A percentile compares a stretch with the other conserved stretches of the same genome.
phyloP scores from a whole-genome alignment of 2,797 vertebrate species.

The Carcharodon carcharias region DNA sequence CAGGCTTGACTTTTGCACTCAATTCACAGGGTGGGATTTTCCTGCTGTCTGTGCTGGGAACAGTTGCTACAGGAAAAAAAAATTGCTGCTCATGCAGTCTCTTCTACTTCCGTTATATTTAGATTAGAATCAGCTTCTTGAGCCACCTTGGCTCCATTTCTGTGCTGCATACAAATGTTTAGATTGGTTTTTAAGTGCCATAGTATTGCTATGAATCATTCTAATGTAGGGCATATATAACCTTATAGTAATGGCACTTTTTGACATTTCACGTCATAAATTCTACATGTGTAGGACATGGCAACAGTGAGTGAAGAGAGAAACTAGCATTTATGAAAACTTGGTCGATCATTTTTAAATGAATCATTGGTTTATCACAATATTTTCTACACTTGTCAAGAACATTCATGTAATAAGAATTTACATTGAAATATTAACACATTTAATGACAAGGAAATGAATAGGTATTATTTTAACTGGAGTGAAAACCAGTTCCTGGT shows the following conservation, averaged over 20 bases:
- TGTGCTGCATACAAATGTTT: background rate
- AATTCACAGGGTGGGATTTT: background rate
- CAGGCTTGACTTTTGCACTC: too few relatives aligned
- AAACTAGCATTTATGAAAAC: background rate
- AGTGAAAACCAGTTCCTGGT: background rate
- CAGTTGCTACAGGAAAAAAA: background rate
- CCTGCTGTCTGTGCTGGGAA: background rate
- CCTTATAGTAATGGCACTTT: background rate
- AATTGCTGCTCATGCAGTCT: background rate
- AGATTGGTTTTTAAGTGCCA: background rate
- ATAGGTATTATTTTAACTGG: slow-evolving; percentile 10
- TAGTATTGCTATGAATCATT: background rate
- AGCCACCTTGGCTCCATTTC: background rate
- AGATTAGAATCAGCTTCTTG: background rate
- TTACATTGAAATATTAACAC: background rate
- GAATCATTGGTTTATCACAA: background rate
- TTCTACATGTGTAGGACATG: background rate
- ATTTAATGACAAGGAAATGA: background rate
- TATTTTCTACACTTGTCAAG: background rate
- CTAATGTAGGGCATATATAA: background rate
- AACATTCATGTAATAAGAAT: background rate
- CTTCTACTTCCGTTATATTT: too few relatives aligned
- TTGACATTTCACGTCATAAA: background rate
- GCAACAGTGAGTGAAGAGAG: background rate
- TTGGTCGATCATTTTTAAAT: background rate